Conservation (phyloP, 2,113 vertebrate species). For the Emydura subglobosa region DNA sequence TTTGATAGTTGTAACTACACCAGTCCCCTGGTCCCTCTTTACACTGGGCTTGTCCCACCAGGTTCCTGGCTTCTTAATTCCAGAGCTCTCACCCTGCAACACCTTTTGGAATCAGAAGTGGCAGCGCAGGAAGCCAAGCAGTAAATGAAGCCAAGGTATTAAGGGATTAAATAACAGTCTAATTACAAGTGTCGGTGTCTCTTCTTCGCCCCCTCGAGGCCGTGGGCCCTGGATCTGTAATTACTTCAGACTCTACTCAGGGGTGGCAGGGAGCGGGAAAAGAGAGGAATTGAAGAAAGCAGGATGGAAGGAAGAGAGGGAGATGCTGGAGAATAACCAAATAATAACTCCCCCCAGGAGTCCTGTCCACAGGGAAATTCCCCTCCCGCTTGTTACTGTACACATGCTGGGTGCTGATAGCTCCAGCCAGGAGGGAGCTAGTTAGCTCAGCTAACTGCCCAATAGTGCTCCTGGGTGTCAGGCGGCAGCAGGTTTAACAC, state of each 20-base stretch:
- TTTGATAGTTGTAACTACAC: background rate
- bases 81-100: background rate
- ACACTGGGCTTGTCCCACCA: background rate
- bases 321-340: background rate
- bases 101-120: background rate
- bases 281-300: background rate
- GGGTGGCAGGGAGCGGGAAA: background rate
- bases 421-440: background rate
- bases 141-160: background rate
- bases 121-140: background rate
- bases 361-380: background rate
- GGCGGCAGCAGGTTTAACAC: background rate
- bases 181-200: background rate
- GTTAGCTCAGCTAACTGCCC: accelerated
- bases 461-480: background rate
- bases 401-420: background rate
- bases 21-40: background rate
- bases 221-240: background rate
- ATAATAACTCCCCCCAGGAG: background rate
- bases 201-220: background rate
- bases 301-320: background rate
- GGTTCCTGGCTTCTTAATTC: background rate
- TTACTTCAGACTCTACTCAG: background rate
- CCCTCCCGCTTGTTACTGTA: accelerated
- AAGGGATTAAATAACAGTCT: background rate